Base-by-base conservation (phyloP, 1,140 invertebrate genomes). In the Gryon sp. region DNA sequence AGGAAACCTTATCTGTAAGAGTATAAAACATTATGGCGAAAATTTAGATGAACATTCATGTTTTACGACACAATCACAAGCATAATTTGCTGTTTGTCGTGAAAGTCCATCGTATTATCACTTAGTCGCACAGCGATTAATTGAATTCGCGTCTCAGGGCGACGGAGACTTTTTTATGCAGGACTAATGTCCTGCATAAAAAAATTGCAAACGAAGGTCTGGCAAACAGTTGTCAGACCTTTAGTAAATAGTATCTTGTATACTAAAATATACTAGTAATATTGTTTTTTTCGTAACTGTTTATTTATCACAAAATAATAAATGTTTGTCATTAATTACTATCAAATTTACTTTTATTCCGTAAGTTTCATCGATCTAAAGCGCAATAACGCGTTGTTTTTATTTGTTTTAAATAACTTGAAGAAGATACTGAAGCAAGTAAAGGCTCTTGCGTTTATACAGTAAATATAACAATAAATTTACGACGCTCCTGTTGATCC, bases 401-500 rank as follows among this genome's bases (percentile, higher is more conserved):
- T 63, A 68, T 74, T 69, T 40, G 59, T 65, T 65, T 60, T 48
- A 59, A 73, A 73, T 63, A 69, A 32, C 63, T 18, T 36, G 41
- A 60, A 45, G 48, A 24, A 60, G 55, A 32, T 43, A 68, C 41
- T 41, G 63, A 50, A 32, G 53, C 15, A 48, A 28, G 50, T 22
- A 52, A 66, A 74, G 43, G 60, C 46, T 24, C 24, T 53, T 50
- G 48, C 78, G 83, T 84, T 87, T 87, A 82, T 83, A 86, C 83
- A 83, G 86, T 86, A 86, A 87, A 87, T 87, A 82, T 80, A 81
- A 82, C 81, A 82, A 83, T 83, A 81, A 83, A 83, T 82, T 83
- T 86, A 86, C 84, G 85, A 86, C 82, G 76, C 53, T 26, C 76
- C 15, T 68, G 78, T 76, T 82, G 84, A 86, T 86, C 84, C 82